Base-by-base conservation (phyloP, 1,140 invertebrate species). In the Brachionus paranguensis region DNA sequence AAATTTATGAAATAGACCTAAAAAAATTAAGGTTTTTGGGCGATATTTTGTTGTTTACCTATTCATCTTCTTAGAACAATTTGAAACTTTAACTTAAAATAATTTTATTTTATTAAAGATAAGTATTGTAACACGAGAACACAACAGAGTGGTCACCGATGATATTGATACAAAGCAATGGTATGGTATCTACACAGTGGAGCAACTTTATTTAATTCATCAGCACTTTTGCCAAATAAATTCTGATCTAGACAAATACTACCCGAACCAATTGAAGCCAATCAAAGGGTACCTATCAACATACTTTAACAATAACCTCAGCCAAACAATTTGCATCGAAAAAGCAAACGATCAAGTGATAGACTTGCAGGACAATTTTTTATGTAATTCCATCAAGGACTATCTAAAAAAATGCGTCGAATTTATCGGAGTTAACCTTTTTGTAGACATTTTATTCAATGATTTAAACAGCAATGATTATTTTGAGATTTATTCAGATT, bases 401-500 rank as follows among this genome's bases (percentile, higher is more conserved):
- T 81, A 81, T 81, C 17, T 81, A 27, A 37, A 60, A 43, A 68
- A 81, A 12, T 43, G 37, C 17, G 24, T 60, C 20, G 53, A 64
- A 10, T 68, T 17, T 5, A 41, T 64, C 11, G 78, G 78, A 43
- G 53, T 68, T 68, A 68, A 55, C 29, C 53, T 81, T 45, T 81
- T 10, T 81, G 41, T 81, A 24, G 78, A 81, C 53, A 81, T 81
- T 33, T 64, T 81, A 24, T 81, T 64, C 53, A 81, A 81, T 14
- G 78, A 68, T 64, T 64, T 81, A 8, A 81, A 45, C 41, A 64
- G 53, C 12, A 43, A 81, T 41, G 53, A 81, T 43, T 81, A 81
- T 47, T 81, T 81, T 41, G 78, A 81, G 33, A 64, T 81, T 12
- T 81, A 81, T 45, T 81, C 78, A 1, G 78, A 81, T 7, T 81